phyloP scores from a whole-genome alignment of 2,797 vertebrate species.

The Falco cherrug region DNA sequence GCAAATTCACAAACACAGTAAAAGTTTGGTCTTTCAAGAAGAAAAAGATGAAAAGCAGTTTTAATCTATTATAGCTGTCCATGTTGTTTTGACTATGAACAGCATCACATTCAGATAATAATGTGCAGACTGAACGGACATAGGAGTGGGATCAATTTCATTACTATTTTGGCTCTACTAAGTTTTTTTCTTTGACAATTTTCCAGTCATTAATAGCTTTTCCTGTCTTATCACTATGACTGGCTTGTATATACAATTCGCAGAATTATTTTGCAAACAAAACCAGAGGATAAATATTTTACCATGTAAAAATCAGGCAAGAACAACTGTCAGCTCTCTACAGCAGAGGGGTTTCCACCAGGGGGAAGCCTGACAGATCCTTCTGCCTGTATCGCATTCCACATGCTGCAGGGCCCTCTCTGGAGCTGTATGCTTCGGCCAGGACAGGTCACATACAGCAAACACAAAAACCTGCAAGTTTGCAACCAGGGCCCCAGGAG shows the following conservation, averaged over 20 bases:
- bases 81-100: no score
- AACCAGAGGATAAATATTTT: not conserved
- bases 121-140: no score
- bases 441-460: not conserved
- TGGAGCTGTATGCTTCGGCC: not conserved
- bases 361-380: not conserved
- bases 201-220: no score
- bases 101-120: no score
- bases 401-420: not conserved
- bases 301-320: not conserved
- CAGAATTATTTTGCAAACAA: not conserved
- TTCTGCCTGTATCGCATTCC: rapidly evolving
- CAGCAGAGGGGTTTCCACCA: not conserved
- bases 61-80: no score
- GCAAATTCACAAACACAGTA: no score
- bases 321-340: not conserved
- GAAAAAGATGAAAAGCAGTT: no score
- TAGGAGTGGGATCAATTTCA: no score
- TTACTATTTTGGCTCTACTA: no score
- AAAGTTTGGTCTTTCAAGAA: no score
- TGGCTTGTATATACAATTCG: not conserved
- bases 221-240: not conserved
- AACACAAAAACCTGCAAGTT: not conserved
- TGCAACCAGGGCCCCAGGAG: no score
- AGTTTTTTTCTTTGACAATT: no score